Evolutionary conservation across 2,888 invertebrate species (phyloP).

Genomic region (Clanis bilineata): DNA sequence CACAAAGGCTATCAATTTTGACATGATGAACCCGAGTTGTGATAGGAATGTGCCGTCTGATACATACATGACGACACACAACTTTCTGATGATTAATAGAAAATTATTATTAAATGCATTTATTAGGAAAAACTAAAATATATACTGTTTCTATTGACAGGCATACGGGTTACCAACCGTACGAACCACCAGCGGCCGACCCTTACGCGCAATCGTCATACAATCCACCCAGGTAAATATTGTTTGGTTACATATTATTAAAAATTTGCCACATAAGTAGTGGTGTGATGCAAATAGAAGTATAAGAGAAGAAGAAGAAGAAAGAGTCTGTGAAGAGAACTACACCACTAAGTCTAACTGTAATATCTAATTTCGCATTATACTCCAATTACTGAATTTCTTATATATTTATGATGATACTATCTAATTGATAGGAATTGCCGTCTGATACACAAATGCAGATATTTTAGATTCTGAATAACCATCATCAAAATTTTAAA

Average conservation of each 20-base stretch:
- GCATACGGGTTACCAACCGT: constrained; percentile 72
- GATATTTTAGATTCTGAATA: constrained; percentile 60
- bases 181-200: constrained; percentile 63
- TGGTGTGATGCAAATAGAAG: too few species aligned
- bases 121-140: not conserved
- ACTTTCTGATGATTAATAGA: constrained; percentile 44
- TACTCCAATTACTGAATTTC: too few species aligned
- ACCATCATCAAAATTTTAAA: not conserved
- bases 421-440: constrained; percentile 72
- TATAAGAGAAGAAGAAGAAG: too few species aligned
- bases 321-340: too few species aligned
- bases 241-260: too few species aligned
- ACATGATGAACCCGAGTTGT: constrained; percentile 71
- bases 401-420: constrained; percentile 38
- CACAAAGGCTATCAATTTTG: not conserved
- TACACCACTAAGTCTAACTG: too few species aligned
- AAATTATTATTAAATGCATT: not conserved
- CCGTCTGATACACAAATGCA: constrained; percentile 77
- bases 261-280: too few species aligned
- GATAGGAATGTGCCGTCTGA: constrained; percentile 82
- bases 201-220: constrained; percentile 66
- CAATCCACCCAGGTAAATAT: constrained; percentile 56
- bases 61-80: constrained; percentile 71
- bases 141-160: constrained; percentile 36
- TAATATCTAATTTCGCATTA: too few species aligned